phyloP scores from a whole-genome alignment of 2,113 vertebrate genomes.

The Morone saxatilis region DNA sequence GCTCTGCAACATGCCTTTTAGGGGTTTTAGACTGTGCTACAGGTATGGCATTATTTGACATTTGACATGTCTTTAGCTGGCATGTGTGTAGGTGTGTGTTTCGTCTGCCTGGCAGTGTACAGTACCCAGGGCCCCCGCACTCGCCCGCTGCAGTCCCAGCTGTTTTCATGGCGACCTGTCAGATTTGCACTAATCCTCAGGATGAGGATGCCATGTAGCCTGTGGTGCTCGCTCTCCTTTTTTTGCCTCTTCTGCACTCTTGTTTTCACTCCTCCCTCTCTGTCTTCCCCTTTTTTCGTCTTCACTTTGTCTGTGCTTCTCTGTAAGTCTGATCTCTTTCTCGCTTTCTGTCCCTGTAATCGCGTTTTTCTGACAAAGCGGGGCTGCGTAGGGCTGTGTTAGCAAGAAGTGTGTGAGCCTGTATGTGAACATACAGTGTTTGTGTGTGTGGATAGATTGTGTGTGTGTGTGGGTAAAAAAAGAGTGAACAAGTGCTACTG shows the following conservation, averaged over 20 bases:
- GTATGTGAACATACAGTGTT: neutral
- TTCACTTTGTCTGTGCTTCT: slow-evolving; percentile 10
- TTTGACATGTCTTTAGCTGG: slow-evolving; percentile 28
- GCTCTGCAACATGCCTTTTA: neutral
- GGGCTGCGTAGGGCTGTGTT: slow-evolving; percentile 38
- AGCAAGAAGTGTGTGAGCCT: neutral
- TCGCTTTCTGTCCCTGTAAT: slow-evolving; percentile 53
- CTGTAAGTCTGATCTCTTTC: slow-evolving; percentile 4
- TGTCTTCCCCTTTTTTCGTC: neutral
- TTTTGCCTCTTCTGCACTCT: neutral
- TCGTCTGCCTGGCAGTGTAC: slow-evolving; percentile 6
- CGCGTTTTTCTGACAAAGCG: slow-evolving; percentile 62
- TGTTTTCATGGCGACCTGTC: slow-evolving; percentile 60
- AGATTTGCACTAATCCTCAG: slow-evolving; percentile 62
- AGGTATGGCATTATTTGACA: slow-evolving; percentile 6
- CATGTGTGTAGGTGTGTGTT: neutral
- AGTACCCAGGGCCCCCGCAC: neutral
- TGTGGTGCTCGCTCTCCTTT: slow-evolving; percentile 12
- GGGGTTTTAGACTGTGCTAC: slow-evolving; percentile 14
- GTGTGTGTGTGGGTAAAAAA: neutral
- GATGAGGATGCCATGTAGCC: slow-evolving; percentile 48
- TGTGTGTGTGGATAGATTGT: neutral
- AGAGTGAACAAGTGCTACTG: neutral
- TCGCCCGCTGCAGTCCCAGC: slow-evolving; percentile 20
- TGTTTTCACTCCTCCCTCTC: slow-evolving; percentile 15